Base-by-base conservation (phyloP, 2,888 invertebrate genomes). In the Agonopterix heracliana region DNA sequence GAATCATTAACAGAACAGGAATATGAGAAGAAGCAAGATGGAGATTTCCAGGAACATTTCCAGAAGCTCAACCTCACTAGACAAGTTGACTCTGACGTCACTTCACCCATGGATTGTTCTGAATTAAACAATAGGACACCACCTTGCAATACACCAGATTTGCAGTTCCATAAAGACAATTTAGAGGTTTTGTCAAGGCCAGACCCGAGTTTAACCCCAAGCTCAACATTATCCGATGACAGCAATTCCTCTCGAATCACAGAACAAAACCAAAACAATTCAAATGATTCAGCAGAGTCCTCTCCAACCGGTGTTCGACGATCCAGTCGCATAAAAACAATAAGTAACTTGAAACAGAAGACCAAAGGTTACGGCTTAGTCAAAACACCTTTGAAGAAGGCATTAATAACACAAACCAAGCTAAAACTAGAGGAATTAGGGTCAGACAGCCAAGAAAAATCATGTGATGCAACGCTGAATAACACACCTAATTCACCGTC, bases 291-390 rank as follows among this genome's bases (percentile, higher is more conserved):
- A 1, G 74, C 85, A 1, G 89, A 87, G 49, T 87, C 88, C 4
- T 87, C 87, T 17, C 87, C 87, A n/a, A 78, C 81, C 36, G 89
- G 90, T n/a, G 92, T 94, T 0, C 82, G 95, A 13, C 89, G 95
- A 44, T 95, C 95, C 5, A 94, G 90, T 70, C 90, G 95, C 53
- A 94, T 95, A 51, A 93, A 94, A 69, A 92, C 93, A 41, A 95
- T 94, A 52, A 93, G 92, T 53, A 90, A 90, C 54, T 72, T 91
- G 70, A 93, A 93, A 68, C 92, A 90, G 63, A 91, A 91, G 73
- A 91, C 90, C 4, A 91, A 91, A 65, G 92, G 92, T 0, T 91
- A 91, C 70, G 93, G 92, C 13, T 74, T 93, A 55, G 92, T 93
- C 0, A 91, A 91, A 66, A 86, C 86, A 48, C 87, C 89, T 34